A percentile compares a stretch with the other conserved stretches of the same genome.
Conservation (phyloP, 1,140 invertebrate genomes). For the Drosophila kanapiae region DNA sequence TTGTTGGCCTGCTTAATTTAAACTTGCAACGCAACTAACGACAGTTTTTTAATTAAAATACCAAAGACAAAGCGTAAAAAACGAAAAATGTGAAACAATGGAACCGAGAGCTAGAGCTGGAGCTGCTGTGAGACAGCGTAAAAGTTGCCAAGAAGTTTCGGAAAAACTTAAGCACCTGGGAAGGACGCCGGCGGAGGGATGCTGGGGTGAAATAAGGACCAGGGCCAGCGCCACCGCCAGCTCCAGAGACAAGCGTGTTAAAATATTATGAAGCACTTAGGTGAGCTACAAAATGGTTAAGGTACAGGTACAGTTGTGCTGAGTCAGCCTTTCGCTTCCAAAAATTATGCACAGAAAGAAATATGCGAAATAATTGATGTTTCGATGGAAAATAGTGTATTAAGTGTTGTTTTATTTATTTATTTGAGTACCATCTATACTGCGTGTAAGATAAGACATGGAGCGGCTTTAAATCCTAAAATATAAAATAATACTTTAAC, state of each 20-base stretch:
- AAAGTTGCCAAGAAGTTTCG: constrained; percentile 76
- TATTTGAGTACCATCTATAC: no score
- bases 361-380: neutral
- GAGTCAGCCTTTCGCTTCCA: neutral
- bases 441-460: no score
- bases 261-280: constrained; percentile 83
- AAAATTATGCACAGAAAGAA: constrained; percentile 6
- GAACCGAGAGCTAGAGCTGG: constrained; percentile 26
- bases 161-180: constrained; percentile 71
- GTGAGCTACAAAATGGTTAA: constrained; percentile 59
- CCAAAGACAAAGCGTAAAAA: constrained; percentile 74
- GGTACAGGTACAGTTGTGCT: constrained; percentile 55
- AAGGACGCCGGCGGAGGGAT: constrained; percentile 5
- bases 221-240: constrained; percentile 11
- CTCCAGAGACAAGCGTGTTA: constrained; percentile 62
- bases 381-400: neutral
- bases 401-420: no score
- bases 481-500: no score
- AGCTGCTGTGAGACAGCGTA: constrained; percentile 55
- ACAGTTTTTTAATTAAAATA: constrained; percentile 83
- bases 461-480: no score
- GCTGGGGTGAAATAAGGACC: neutral
- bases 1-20: constrained; percentile 70
- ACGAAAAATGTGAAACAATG: constrained; percentile 42
- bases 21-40: constrained; percentile 79